Evolutionary conservation across 1,140 invertebrate species (phyloP).

Genomic region (Manduca sexta): DNA sequence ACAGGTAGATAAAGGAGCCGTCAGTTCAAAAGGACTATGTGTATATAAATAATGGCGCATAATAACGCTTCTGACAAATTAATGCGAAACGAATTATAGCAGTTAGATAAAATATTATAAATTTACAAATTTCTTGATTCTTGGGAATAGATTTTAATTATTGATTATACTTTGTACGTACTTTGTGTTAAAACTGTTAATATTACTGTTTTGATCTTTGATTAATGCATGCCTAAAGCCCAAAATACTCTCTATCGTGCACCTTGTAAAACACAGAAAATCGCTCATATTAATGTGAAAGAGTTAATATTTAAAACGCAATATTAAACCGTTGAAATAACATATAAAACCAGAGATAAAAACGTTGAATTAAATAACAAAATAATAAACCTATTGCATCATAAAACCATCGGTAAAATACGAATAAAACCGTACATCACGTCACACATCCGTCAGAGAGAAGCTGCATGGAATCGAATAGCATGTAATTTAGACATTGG

Average conservation of each 20-base stretch:
- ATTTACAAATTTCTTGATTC: not conserved
- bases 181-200: too few species aligned
- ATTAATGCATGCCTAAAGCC: too few species aligned
- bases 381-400: not conserved
- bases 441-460: constrained; percentile 13
- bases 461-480: constrained; percentile 25
- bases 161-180: too few species aligned
- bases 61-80: not conserved
- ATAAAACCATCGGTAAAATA: too few species aligned
- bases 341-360: not conserved
- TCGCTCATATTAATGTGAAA: too few species aligned
- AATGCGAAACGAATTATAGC: constrained; percentile 7
- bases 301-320: too few species aligned
- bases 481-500: constrained; percentile 42
- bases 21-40: constrained; percentile 11
- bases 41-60: constrained; percentile 10
- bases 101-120: not conserved
- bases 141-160: too few species aligned
- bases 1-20: constrained; percentile 13
- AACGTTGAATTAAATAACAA: not conserved
- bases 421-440: too few species aligned
- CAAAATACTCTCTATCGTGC: too few species aligned
- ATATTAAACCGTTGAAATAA: not conserved
- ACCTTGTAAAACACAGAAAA: too few species aligned
- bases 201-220: too few species aligned